Evolutionary conservation across 1,140 invertebrate genomes (phyloP), one percentile per base, ranked within the genome.

Genomic region (Adelges cooleyi): DNA sequence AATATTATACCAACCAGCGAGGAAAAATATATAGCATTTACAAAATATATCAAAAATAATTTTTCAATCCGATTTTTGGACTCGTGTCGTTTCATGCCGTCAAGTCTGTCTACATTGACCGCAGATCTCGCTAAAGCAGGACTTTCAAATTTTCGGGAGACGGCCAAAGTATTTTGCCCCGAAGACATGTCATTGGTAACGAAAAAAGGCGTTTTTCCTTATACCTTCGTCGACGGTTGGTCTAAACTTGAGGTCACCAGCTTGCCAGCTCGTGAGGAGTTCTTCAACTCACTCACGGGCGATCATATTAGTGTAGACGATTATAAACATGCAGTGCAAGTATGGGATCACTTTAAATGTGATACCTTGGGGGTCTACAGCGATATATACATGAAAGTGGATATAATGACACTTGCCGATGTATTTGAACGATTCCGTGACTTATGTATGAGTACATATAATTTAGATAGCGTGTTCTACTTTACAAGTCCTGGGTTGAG

Each of bases 321-420:
- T 54, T 77, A 78, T 70, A 38, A 70, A 22, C 71, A 74, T 71
- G 75, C 74, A 18, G 23, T 70, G n/a, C 56, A 73, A 23, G 71
- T 77, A 33, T 79, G 74, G 75, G 13, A 70, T 33, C 56, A 67
- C 23, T 78, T 78, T 68, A 65, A 71, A 5, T 73, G 74, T 68
- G 25, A 68, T 36, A 75, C 68, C 53, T 70, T 77, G 66, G 68
- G 70, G 6, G 72, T 77, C 65, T 79, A 76, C 69, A 71, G 70
- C 13, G 71, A 77, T 67, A 49, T 76, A 13, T 78, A 78, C 70
- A 54, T 77, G 18, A 76, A 75, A 73, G 74, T 72, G 18, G 76
- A 78, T 68, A 73, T 76, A 44, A 53, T 77, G n/a, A 44, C 77
- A 9, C 66, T 76, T 40, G 69, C 71, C 20, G 75, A 75, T 69